Percentiles rank a stretch among this genome's conserved stretches.
phyloP scores from a whole-genome alignment of 2,888 invertebrate species.

The Digitonthophagus gazella region DNA sequence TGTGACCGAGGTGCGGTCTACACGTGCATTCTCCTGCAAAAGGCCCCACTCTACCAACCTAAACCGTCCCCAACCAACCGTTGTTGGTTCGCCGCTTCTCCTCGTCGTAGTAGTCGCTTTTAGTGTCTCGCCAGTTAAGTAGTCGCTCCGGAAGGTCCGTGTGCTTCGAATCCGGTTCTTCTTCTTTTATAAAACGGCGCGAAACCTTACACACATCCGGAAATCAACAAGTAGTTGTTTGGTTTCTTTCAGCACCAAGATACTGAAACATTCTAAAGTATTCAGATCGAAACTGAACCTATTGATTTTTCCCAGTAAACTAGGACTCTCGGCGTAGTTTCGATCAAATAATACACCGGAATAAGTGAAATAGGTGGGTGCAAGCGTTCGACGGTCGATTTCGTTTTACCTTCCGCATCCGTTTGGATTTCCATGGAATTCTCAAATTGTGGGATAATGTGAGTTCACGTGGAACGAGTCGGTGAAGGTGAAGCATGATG shows the following conservation, averaged over 20 bases:
- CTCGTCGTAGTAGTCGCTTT: neutral
- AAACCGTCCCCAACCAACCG: neutral
- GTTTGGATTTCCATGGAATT: conserved; percentile 2
- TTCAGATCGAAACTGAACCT: neutral
- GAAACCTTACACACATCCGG: no score
- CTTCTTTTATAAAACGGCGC: neutral
- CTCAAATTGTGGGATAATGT: conserved; percentile 18
- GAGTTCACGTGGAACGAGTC: conserved; percentile 4
- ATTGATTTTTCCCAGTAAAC: neutral
- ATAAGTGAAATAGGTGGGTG: neutral
- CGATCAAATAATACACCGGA: neutral
- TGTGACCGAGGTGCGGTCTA: neutral
- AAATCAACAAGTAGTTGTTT: neutral
- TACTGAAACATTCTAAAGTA: no score
- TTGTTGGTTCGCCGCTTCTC: neutral
- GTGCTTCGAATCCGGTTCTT: neutral
- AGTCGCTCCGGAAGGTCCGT: neutral
- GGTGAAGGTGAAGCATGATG: conserved; percentile 38
- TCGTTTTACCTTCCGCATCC: neutral
- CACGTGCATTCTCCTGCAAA: neutral
- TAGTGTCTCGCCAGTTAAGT: neutral
- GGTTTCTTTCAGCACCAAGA: neutral
- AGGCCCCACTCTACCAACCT: neutral
- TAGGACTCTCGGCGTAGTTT: neutral
- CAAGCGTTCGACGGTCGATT: neutral